A percentile compares a stretch with the other conserved stretches of the same genome.
These are phyloP conservation scores for Parazoanthus atlanticus DNA, from an alignment of 92 coral and sea anemone species.

Conservation along the genomic window DNA sequence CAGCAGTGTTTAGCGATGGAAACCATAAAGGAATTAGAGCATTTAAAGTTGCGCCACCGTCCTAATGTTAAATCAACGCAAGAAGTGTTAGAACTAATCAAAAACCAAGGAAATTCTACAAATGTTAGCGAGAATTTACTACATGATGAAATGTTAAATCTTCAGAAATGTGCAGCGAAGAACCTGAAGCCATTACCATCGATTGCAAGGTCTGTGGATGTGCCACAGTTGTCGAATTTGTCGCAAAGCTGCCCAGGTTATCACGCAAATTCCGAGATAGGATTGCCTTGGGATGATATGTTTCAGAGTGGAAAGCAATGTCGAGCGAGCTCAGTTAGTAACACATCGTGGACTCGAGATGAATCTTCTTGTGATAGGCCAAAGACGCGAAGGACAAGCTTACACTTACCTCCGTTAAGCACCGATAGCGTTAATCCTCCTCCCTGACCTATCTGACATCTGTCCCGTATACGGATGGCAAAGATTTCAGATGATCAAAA, in stretches of 20 bases:
- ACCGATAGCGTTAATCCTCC: background rate
- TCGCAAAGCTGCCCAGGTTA: constrained; percentile 20
- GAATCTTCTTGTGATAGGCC: background rate
- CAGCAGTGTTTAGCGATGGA: background rate
- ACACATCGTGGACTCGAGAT: background rate
- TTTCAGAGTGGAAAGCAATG: background rate
- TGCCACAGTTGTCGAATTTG: background rate
- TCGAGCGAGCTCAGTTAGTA: background rate
- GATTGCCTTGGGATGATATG: background rate
- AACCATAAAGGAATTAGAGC: background rate
- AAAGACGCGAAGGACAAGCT: background rate
- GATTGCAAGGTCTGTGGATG: background rate
- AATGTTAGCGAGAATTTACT: background rate
- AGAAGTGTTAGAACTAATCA: constrained; percentile 3
- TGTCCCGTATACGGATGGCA: background rate
- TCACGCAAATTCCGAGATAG: background rate
- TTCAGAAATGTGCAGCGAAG: background rate
- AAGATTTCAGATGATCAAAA: background rate
- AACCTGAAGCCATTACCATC: background rate
- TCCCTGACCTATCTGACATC: background rate
- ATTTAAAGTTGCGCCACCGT: background rate
- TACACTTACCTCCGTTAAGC: background rate
- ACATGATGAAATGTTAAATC: background rate
- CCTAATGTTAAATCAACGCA: constrained; percentile 19
- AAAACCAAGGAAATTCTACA: background rate